Evolutionary conservation across 2,888 invertebrate genomes (phyloP).

Genomic region (Liposcelis brunnea): DNA sequence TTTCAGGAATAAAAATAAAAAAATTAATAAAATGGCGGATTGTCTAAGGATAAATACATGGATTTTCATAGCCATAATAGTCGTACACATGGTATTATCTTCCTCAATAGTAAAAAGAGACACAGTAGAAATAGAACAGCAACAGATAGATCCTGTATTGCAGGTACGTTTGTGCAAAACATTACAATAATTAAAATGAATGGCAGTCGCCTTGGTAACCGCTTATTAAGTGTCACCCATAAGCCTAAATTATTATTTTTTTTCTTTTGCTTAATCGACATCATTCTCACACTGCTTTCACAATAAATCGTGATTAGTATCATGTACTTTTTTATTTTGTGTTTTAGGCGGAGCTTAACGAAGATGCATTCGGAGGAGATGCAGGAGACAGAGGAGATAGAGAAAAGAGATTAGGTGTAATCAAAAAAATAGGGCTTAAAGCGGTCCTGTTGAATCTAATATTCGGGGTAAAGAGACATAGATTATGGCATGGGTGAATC

Average conservation of each 20-base stretch:
- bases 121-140: background rate
- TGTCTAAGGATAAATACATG: background rate
- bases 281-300: background rate
- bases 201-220: background rate
- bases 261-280: too few species aligned
- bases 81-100: background rate
- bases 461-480: slow-evolving; percentile 18
- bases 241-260: too few species aligned
- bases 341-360: background rate
- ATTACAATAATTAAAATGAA: too few species aligned
- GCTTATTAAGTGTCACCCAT: background rate
- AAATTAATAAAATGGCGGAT: too few species aligned
- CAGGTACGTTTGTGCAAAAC: background rate
- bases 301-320: background rate
- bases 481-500: background rate
- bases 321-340: background rate
- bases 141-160: background rate
- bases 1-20: too few species aligned
- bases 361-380: background rate
- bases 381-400: slow-evolving; percentile 1
- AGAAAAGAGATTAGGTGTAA: slow-evolving; percentile 1
- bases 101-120: background rate
- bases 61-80: background rate
- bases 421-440: slow-evolving; percentile 18
- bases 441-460: slow-evolving; percentile 19